phyloP scores from a whole-genome alignment of 2,888 invertebrate genomes.

The Hydroisotoma schaefferi region DNA sequence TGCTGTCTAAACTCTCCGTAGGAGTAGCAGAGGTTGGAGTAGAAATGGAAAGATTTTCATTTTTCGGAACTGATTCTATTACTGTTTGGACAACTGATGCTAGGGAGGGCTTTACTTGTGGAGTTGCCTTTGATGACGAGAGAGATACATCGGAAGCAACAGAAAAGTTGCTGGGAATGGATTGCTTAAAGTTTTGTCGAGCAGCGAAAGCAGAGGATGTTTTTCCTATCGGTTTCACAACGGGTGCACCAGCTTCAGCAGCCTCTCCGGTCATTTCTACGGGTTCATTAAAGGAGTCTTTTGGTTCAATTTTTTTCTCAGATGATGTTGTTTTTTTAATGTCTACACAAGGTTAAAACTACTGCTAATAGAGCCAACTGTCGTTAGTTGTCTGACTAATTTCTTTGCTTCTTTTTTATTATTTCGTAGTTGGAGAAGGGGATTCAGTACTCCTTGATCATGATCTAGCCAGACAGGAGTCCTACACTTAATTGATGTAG shows the following conservation, averaged over 20 bases:
- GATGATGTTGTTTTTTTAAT: neutral
- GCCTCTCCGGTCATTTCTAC: slow-evolving; percentile 2
- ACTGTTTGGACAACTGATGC: too few species aligned
- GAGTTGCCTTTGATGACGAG: neutral
- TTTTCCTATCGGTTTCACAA: neutral
- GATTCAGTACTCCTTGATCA: neutral
- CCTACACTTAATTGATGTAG: slow-evolving; percentile 14
- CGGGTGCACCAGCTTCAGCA: neutral
- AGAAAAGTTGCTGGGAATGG: neutral
- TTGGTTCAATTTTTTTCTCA: slow-evolving; percentile 8
- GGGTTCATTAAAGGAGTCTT: slow-evolving; percentile 3
- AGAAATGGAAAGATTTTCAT: too few species aligned
- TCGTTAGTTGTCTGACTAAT: slow-evolving; percentile 11
- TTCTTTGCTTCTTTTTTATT: neutral
- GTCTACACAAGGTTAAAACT: neutral
- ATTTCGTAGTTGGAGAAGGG: neutral
- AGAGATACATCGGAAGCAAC: neutral
- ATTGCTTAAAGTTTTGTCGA: too few species aligned
- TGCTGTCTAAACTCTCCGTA: neutral
- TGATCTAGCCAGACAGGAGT: slow-evolving; percentile 15
- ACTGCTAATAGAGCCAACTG: neutral
- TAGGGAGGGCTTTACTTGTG: neutral
- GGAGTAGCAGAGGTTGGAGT: neutral
- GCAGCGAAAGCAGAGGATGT: neutral
- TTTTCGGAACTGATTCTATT: too few species aligned